Percentiles rank a stretch among this genome's conserved stretches.
Evolutionary conservation across 2,888 invertebrate species (phyloP).

Genomic region (Linyphia triangularis): DNA sequence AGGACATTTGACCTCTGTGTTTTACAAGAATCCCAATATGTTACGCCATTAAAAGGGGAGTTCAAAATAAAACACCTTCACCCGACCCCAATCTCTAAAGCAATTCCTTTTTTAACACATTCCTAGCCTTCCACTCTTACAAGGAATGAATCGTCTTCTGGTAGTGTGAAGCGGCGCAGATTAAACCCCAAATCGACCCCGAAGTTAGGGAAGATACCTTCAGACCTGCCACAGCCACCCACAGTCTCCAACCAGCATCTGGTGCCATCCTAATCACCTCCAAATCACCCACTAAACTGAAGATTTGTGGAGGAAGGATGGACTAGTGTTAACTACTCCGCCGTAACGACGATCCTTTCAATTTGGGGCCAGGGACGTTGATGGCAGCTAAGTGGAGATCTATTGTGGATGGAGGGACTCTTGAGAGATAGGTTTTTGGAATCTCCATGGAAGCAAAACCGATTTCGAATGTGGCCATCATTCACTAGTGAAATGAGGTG

Average conservation of each 20-base stretch:
- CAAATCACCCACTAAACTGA: constrained; percentile 48
- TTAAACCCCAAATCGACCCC: constrained; percentile 49
- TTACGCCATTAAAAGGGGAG: no score
- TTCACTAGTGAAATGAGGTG: no score
- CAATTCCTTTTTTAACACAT: no score
- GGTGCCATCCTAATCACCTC: constrained; percentile 22
- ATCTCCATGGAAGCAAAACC: no score
- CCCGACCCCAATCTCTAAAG: no score
- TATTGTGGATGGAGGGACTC: no score
- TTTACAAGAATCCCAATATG: no score
- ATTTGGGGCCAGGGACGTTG: background rate
- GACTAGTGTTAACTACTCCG: constrained; percentile 25
- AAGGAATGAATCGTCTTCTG: background rate
- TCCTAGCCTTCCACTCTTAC: background rate
- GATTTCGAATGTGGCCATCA: no score
- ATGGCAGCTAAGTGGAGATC: background rate
- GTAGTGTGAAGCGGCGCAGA: background rate
- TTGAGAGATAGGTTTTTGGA: no score
- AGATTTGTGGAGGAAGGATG: constrained; percentile 53
- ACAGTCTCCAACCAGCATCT: constrained; percentile 4
- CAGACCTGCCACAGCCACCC: background rate
- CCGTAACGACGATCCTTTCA: constrained; percentile 14
- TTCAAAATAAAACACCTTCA: no score
- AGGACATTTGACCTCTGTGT: no score
- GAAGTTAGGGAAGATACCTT: background rate